These are phyloP conservation scores for Gnatocerus cornutus DNA, from an alignment of 2,888 invertebrate species.

Conservation along the genomic window DNA sequence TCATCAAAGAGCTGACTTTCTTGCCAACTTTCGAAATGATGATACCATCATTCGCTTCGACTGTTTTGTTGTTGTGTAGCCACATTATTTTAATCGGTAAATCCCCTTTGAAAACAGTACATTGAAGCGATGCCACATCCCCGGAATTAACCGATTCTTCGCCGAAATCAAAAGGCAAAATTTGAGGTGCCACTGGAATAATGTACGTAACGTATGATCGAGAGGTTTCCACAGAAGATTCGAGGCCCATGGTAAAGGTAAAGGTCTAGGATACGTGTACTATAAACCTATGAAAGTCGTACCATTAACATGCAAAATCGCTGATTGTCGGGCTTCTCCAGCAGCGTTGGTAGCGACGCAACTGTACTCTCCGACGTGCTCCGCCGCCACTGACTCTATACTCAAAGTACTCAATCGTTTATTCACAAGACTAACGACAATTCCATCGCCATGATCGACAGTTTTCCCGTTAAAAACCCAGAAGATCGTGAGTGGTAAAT, in stretches of 20 bases:
- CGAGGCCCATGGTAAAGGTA: constrained; percentile 67
- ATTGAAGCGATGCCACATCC: constrained; percentile 67
- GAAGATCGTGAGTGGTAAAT: constrained; percentile 76
- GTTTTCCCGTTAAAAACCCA: constrained; percentile 74
- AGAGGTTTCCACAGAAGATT: constrained; percentile 72
- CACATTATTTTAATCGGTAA: constrained; percentile 83
- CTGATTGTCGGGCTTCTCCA: constrained; percentile 76
- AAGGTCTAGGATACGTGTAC: not conserved
- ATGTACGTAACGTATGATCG: not conserved
- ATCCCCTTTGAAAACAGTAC: constrained; percentile 85
- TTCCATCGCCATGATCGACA: constrained; percentile 62
- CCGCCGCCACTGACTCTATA: constrained; percentile 72
- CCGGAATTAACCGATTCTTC: constrained; percentile 70
- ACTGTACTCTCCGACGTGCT: constrained; percentile 73
- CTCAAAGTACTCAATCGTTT: constrained; percentile 72
- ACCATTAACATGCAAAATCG: constrained; percentile 80
- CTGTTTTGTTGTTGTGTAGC: constrained; percentile 74
- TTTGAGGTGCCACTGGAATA: constrained; percentile 71
- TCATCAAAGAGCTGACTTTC: constrained; percentile 76
- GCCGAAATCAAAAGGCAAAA: constrained; percentile 74
- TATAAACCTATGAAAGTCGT: not conserved
- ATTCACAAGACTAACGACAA: constrained; percentile 68
- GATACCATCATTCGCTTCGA: constrained; percentile 73
- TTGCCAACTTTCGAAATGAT: constrained; percentile 75
- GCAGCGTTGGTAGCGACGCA: constrained; percentile 75